A percentile compares a stretch with the other conserved stretches of the same genome.
phyloP scores from a whole-genome alignment of 2,888 invertebrate species.

The Aphrophora alni region DNA sequence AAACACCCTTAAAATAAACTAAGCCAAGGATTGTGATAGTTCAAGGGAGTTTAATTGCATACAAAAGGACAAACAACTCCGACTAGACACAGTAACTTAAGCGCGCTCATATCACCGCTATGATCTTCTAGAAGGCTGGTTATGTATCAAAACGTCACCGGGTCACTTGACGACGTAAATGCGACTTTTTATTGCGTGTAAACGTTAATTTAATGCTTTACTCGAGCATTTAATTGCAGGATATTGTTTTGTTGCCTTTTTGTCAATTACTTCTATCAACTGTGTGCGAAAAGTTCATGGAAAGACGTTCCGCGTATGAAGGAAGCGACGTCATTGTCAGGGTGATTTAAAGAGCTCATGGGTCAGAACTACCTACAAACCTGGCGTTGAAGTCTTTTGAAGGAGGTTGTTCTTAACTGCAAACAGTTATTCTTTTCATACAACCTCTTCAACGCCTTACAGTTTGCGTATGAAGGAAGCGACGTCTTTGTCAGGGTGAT shows the following conservation, averaged over 20 bases:
- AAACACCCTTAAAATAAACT: no score
- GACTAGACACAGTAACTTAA: background rate
- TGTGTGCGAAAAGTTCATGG: background rate
- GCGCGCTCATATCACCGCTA: background rate
- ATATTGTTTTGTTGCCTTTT: conserved; percentile 2
- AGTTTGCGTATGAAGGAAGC: background rate
- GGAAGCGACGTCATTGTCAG: background rate
- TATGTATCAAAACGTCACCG: conserved; percentile 4
- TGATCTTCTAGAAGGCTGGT: background rate
- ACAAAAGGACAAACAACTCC: background rate
- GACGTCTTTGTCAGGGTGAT: background rate
- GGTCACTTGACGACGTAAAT: background rate
- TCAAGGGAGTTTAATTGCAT: background rate
- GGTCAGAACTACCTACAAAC: background rate
- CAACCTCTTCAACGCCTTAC: background rate
- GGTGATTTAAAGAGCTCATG: background rate
- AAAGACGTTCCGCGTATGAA: background rate
- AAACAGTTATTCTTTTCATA: background rate
- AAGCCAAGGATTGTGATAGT: background rate
- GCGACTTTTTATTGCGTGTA: conserved; percentile 9
- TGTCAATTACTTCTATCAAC: background rate
- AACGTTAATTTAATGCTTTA: conserved; percentile 1
- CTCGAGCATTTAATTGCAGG: background rate
- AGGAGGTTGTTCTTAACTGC: background rate
- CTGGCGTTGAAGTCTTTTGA: background rate